Evolutionary conservation across 2,113 vertebrate species (phyloP).

Genomic region (Strix aluco): DNA sequence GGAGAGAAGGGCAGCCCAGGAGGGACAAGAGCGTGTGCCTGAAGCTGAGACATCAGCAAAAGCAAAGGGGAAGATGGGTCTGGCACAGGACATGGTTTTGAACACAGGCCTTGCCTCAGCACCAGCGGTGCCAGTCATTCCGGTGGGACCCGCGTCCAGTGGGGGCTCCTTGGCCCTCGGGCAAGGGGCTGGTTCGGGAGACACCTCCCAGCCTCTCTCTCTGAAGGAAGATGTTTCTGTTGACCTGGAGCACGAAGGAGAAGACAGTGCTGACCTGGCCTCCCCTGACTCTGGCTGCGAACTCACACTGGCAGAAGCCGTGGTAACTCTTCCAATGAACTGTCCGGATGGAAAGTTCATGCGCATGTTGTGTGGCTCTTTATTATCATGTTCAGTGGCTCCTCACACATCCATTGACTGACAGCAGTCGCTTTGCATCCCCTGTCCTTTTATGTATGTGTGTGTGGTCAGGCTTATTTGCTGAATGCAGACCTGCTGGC

Average conservation of each 20-base stretch:
- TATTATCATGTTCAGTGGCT: constrained; percentile 67
- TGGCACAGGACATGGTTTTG: neutral
- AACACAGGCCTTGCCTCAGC: neutral
- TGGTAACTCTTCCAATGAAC: constrained; percentile 76
- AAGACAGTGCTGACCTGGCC: constrained; percentile 39
- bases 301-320: constrained; percentile 76
- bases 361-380: constrained; percentile 76
- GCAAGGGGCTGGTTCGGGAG: neutral
- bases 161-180: neutral
- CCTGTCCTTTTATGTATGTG: constrained; percentile 66
- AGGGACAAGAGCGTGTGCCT: neutral
- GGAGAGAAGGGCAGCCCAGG: neutral
- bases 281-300: constrained; percentile 78
- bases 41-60: constrained; percentile 6
- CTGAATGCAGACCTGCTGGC: constrained; percentile 59
- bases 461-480: constrained; percentile 52
- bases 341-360: constrained; percentile 45
- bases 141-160: neutral
- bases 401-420: constrained; percentile 69
- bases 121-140: neutral
- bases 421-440: constrained; percentile 70
- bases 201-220: neutral
- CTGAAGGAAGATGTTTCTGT: constrained; percentile 27
- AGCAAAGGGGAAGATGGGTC: neutral
- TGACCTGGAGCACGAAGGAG: constrained; percentile 13